Evolutionary conservation across 2,888 invertebrate genomes (phyloP), one percentile per base, ranked within the genome.

Genomic region (Drosophila peninsularis): DNA sequence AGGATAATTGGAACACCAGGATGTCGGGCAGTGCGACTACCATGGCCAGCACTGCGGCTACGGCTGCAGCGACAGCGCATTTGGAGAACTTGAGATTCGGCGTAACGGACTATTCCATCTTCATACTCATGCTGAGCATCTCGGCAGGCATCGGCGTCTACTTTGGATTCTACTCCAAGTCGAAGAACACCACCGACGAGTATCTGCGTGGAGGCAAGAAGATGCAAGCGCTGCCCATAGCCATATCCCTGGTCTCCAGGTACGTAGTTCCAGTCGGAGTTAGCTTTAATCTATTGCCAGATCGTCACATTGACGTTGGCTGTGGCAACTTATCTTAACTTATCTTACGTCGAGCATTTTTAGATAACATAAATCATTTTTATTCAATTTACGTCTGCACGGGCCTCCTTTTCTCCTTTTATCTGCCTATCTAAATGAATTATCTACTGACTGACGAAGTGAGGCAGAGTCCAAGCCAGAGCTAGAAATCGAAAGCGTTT

Each of bases 211-310:
- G 94, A 1, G 93, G 94, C 61, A 93, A 93, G 70, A 92, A 92
- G 70, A 93, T 95, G 93, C 93, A 93, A 62, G 92, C 93, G 4
- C 91, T 95, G 67, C 95, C 95, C 0, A 94, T 95, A 57, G 93
- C 95, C 21, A 94, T 95, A 89, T 95, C 95, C 0, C 91, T 95
- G 19, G 92, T 95, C 57, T 94, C 95, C 42, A 91, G 91, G 91
- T 91, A 32, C 45, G 74, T 77, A 19, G 9, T 10, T 37, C 10
- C 19, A 30, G 14, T 53, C 44, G 44, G 24, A 27, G 24, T 34
- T 24, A 55, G 44, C 36, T 39, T 5, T 11, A 58, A 57, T 54
- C 44, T 34, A 41, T 57, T 54, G 30, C 49, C 74, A 39, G 3
- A n/a, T n/a, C n/a, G n/a, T n/a, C n/a, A n/a, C 24, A 24, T 24